Base-by-base conservation (phyloP, 1,140 invertebrate genomes). In the Pseudomyrmex concolor region DNA sequence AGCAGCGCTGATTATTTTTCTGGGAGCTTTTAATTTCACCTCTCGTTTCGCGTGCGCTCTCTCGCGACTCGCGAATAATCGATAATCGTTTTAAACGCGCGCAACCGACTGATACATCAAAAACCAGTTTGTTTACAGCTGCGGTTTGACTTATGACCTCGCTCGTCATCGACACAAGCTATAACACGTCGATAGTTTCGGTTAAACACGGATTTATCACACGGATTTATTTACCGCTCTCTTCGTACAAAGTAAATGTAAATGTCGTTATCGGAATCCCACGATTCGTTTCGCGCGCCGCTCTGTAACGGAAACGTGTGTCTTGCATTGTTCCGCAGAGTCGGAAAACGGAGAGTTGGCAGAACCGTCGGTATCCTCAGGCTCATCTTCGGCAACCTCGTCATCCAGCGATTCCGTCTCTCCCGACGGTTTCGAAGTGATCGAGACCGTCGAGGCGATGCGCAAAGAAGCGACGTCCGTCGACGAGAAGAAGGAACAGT, bases 371-470 rank as follows among this genome's bases (percentile, higher is more conserved):
- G 34, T 34, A 34, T 34, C 34, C 5, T 34, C 34, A 5, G 34
- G 34, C 5, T 34, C 5, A 34, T 34, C 57, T 1, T 70, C 62
- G 57, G 72, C 43, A 17, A 68, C 67, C 4, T 72, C 85, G 22
- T 66, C 64, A 43, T 10, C 63, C 50, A 57, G 64, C 43, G 73
- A 76, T 10, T 72, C 22, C 10, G 89, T 85, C 2, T 84, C 83
- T 19, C 72, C 86, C 15, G 90, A 90, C 22, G 84, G 84, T 9
- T 91, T 90, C 72, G 89, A 91, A 59, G 89, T 91, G 25, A 91
- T 90, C 25, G 89, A 90, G 54, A 60, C 83, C 12, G 51, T 78
- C 15, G 86, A 88, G 22, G 71, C 76, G 45, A 51, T 68, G 5
- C 34, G 67, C 15, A 85, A 82, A 9, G 70, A 83, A 54, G 7